A percentile compares a stretch with the other conserved stretches of the same genome.
phyloP scores from a whole-genome alignment of 2,888 invertebrate genomes.

The Baronia brevicornis region DNA sequence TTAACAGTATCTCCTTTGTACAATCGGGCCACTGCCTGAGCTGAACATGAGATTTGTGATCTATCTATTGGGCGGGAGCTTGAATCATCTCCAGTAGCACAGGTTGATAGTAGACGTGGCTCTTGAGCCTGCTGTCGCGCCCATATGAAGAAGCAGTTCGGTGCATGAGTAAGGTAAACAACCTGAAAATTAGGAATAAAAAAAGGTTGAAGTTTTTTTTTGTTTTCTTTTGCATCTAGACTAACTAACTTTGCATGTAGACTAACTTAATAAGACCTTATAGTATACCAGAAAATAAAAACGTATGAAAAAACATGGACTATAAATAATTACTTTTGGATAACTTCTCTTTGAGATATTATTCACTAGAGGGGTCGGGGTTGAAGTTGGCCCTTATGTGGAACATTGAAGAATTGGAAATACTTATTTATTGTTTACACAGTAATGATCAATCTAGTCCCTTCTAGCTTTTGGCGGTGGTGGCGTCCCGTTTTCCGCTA shows the following conservation, averaged over 20 bases:
- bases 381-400: too few species aligned
- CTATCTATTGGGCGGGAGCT: conserved; percentile 35
- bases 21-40: conserved; percentile 50
- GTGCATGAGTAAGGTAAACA: conserved; percentile 51
- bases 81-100: conserved; percentile 53
- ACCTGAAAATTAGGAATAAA: conserved; percentile 36
- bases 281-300: too few species aligned
- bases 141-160: conserved; percentile 59
- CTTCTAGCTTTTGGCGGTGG: too few species aligned
- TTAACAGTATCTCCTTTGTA: conserved; percentile 47
- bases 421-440: too few species aligned
- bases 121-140: conserved; percentile 31
- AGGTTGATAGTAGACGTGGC: conserved; percentile 42
- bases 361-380: too few species aligned
- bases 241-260: neutral
- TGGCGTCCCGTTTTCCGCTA: too few species aligned
- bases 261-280: neutral
- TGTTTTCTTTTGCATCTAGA: neutral
- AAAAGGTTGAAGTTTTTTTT: neutral
- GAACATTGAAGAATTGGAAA: too few species aligned
- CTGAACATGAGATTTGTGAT: conserved; percentile 57
- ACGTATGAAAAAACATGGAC: too few species aligned
- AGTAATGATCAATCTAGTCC: too few species aligned
- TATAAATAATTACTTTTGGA: too few species aligned
- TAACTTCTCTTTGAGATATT: too few species aligned